Evolutionary conservation across 2,797 vertebrate species (phyloP).

Genomic region (Hirundo rustica): DNA sequence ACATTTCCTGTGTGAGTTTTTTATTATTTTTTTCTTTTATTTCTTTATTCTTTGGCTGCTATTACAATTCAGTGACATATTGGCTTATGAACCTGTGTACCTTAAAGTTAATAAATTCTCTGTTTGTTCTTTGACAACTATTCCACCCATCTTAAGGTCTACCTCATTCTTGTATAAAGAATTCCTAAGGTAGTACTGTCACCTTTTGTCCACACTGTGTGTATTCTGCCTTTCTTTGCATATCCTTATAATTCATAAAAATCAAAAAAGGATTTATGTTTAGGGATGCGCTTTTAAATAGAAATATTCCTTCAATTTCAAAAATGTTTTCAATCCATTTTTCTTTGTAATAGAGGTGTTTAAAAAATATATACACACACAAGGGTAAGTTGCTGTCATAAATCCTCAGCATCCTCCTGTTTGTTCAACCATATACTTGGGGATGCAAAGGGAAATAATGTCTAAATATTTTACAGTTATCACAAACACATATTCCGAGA

Average conservation of each 20-base stretch:
- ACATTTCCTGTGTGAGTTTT: neutral
- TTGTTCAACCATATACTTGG: neutral
- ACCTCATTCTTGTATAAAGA: neutral
- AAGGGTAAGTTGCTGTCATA: neutral
- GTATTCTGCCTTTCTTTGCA: neutral
- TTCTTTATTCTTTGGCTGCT: neutral
- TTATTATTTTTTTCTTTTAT: neutral
- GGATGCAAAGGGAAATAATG: neutral
- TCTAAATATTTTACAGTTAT: neutral
- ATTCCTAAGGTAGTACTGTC: neutral
- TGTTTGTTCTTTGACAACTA: neutral
- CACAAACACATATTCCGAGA: neutral
- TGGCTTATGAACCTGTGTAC: neutral
- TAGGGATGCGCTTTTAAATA: neutral
- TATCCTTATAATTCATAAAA: neutral
- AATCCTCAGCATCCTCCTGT: neutral
- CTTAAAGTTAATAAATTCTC: neutral
- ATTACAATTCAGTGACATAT: neutral
- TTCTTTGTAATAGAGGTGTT: neutral
- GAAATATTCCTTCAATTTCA: neutral
- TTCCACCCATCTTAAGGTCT: neutral
- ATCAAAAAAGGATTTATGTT: rapidly evolving
- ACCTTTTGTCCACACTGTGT: neutral
- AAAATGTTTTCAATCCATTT: neutral
- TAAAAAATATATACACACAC: neutral